These are phyloP conservation scores for Austrofundulus limnaeus DNA, from an alignment of 2,113 vertebrate species.

Conservation along the genomic window DNA sequence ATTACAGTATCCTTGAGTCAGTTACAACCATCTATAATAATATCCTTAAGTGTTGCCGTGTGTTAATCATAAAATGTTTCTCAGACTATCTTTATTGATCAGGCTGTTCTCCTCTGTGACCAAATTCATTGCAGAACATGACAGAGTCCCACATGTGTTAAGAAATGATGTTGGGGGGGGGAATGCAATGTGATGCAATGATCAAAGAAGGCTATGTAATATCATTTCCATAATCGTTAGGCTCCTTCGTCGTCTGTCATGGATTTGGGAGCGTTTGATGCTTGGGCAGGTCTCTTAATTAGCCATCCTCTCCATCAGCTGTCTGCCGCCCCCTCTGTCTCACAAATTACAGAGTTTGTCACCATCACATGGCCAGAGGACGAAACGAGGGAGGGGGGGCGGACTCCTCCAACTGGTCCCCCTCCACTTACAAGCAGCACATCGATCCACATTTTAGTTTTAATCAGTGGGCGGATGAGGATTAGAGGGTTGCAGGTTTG, in stretches of 20 bases:
- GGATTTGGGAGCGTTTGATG: slow-evolving; percentile 74
- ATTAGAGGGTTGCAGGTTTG: slow-evolving; percentile 6
- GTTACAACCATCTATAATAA: slow-evolving; percentile 67
- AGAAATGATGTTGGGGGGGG: slow-evolving; percentile 58
- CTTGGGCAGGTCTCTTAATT: slow-evolving; percentile 80
- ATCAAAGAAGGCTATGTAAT: slow-evolving; percentile 80
- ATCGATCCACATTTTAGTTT: slow-evolving; percentile 34
- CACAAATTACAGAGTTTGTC: slow-evolving; percentile 68
- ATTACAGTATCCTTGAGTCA: slow-evolving; percentile 61
- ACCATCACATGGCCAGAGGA: slow-evolving; percentile 56
- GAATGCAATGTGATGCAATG: slow-evolving; percentile 82
- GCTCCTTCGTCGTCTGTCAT: slow-evolving; percentile 73
- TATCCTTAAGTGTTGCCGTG: slow-evolving; percentile 67
- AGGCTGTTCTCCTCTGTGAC: slow-evolving; percentile 72
- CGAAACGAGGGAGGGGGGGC: slow-evolving; percentile 14
- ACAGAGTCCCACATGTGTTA: slow-evolving; percentile 69
- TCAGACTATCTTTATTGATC: slow-evolving; percentile 75
- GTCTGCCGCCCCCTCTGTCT: slow-evolving; percentile 69
- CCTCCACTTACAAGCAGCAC: slow-evolving; percentile 43
- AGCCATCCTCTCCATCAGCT: slow-evolving; percentile 71
- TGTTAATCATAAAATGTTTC: slow-evolving; percentile 65
- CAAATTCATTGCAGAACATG: slow-evolving; percentile 66
- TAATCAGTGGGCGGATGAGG: slow-evolving; percentile 12
- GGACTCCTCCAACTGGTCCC: slow-evolving; percentile 40
- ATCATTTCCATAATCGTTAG: slow-evolving; percentile 79